Base-by-base conservation (phyloP, 2,797 vertebrate genomes). In the Hyperoplus immaculatus region DNA sequence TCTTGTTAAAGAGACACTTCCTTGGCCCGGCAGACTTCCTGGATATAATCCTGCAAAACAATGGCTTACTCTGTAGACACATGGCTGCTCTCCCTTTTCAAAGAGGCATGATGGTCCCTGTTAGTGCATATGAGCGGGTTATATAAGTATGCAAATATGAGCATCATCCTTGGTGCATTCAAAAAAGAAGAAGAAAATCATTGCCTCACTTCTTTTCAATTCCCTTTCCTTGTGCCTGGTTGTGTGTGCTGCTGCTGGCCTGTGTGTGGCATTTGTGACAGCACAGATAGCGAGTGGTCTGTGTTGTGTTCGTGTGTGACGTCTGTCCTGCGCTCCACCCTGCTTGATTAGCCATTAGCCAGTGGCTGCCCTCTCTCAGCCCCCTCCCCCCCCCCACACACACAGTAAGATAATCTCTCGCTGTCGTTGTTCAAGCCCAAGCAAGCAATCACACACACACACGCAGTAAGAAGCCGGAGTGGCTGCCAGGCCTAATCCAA, bases 1-100 rank as follows among this genome's bases (percentile, higher is more conserved):
- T 89, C 84, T 89, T 92, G 89, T 87, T 92, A 90, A 87, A 86
- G 80, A 92, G 91, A 93, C 86, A 87, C 88, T 89, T 94, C 85
- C 75, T 92, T 93, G 88, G 90, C 87, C 71, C 78, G 2, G 65
- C 74, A 67, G 62, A 78, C 87, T 83, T 91, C 84, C 86, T 90
- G 75, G 64, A 87, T 89, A 84, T 85, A 88, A 90, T 91, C 82
- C 76, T 75, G 45, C 80, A 77, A 88, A 91, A 83, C 76, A 86
- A 89, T 85, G 62, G 69, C 82, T 81, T 76, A 57, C 68, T 84
- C 69, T 87, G 76, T 80, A 72, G 77, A 86, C 68, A 71, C 76
- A 76, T 69, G 63, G 56, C 38, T 49, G 46, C 70, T 58, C 58
- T 64, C 38, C 36, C 11, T 29, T 49, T 55, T 71, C 13, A 55